Conservation (phyloP, 2,113 vertebrate genomes). For the Alouatta palliata region DNA sequence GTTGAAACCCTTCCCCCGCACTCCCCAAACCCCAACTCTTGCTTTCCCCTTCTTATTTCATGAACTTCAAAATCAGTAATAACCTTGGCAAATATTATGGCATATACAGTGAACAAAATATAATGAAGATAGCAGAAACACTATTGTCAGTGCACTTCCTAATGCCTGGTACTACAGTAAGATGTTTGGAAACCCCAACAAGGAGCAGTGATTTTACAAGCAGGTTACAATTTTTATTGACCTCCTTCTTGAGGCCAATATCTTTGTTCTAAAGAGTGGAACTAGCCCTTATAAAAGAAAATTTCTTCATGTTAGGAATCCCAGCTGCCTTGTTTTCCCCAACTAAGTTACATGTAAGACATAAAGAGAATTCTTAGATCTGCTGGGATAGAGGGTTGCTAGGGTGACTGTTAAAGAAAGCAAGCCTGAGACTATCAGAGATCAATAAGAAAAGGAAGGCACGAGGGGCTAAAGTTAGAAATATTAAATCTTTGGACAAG, state of each 20-base stretch:
- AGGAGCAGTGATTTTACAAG: conserved; percentile 30
- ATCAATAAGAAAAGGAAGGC: conserved; percentile 72
- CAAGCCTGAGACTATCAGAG: conserved; percentile 57
- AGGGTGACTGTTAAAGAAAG: conserved; percentile 70
- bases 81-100: background rate
- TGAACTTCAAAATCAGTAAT: background rate
- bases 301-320: conserved; percentile 71
- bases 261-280: conserved; percentile 64
- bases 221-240: conserved; percentile 64
- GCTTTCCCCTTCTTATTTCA: background rate
- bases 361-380: conserved; percentile 75
- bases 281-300: conserved; percentile 68
- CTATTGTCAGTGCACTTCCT: background rate
- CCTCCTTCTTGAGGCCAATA: conserved; percentile 64
- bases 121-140: background rate
- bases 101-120: background rate
- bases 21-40: background rate
- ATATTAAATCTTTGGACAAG: conserved; percentile 75
- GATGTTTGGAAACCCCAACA: background rate
- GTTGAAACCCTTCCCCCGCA: background rate
- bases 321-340: conserved; percentile 77
- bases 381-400: conserved; percentile 67
- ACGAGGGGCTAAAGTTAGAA: conserved; percentile 67
- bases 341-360: conserved; percentile 72
- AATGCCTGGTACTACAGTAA: background rate